Evolutionary conservation across 1,140 invertebrate species (phyloP).

Genomic region (Linepithema humile): DNA sequence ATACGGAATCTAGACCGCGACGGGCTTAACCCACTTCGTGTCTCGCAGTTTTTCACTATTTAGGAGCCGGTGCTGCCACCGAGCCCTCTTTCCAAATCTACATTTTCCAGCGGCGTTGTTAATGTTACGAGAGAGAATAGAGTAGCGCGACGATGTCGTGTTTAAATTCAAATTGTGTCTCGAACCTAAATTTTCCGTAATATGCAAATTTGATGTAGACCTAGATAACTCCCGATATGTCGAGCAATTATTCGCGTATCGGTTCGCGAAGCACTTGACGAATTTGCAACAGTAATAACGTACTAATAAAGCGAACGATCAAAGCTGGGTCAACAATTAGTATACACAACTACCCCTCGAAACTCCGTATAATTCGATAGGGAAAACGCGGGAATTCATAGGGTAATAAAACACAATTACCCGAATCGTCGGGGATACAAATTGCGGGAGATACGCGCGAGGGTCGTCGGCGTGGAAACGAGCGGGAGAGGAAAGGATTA

Average conservation of each 20-base stretch:
- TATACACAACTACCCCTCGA: conserved; percentile 37
- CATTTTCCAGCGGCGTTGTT: conserved; percentile 31
- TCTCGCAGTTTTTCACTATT: conserved; percentile 42
- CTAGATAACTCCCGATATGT: neutral
- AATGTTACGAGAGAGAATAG: neutral
- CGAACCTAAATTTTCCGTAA: neutral
- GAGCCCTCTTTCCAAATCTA: neutral
- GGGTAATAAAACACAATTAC: conserved; percentile 60
- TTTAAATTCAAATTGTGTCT: neutral
- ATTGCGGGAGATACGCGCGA: neutral
- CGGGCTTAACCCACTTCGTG: conserved; percentile 46
- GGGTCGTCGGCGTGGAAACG: neutral
- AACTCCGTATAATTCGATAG: conserved; percentile 35
- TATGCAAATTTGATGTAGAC: neutral
- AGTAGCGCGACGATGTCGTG: neutral
- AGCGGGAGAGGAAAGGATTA: conserved; percentile 49
- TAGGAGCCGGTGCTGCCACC: neutral
- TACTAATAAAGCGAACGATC: conserved; percentile 39
- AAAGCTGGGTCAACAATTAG: conserved; percentile 30
- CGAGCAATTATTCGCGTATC: neutral
- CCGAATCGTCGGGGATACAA: neutral
- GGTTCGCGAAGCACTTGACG: neutral
- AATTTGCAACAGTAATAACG: neutral
- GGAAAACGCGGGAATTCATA: conserved; percentile 32
- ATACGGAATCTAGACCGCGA: conserved; percentile 30